A percentile compares a stretch with the other conserved stretches of the same genome.
Conservation (phyloP, 2,113 vertebrate species). For the Semnornis frantzii region DNA sequence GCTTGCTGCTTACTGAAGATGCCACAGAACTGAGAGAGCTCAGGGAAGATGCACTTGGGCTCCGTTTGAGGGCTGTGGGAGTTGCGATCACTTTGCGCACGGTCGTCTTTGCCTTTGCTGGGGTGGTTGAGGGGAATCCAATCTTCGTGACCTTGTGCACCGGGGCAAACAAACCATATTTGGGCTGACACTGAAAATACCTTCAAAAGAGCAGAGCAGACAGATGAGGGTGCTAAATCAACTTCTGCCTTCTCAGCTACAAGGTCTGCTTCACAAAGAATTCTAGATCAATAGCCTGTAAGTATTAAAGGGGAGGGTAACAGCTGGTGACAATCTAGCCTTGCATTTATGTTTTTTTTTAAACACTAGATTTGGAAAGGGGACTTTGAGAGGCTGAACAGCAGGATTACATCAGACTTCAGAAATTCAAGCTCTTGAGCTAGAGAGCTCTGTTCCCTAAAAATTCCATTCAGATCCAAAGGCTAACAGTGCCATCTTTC, state of each 20-base stretch:
- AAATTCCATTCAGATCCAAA: not conserved
- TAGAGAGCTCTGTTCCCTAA: not conserved
- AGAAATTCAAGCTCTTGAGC: not conserved
- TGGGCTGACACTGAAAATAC: conserved; percentile 98
- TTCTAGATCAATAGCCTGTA: rapidly evolving
- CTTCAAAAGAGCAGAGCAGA: conserved; percentile 64
- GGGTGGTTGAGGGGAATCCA: conserved; percentile 95
- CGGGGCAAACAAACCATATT: conserved; percentile 96
- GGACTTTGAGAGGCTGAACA: not conserved
- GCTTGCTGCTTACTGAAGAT: conserved; percentile 95
- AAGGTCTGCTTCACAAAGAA: not conserved
- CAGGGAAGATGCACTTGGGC: conserved; percentile 94
- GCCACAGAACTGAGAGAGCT: conserved; percentile 96
- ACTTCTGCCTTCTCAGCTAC: not conserved
- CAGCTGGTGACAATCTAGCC: not conserved
- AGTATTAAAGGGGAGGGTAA: not conserved
- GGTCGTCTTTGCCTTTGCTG: conserved; percentile 91
- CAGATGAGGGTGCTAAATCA: not conserved
- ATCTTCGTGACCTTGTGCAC: conserved; percentile 98
- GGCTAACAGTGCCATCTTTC: not conserved
- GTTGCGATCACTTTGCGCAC: conserved; percentile 85
- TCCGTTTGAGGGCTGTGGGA: conserved; percentile 86
- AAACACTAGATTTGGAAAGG: not conserved
- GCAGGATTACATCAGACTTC: not conserved
- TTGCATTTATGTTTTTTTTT: not conserved